A percentile compares a stretch with the other conserved stretches of the same genome.
These are phyloP conservation scores for Neosilurus mollespiculum DNA, from an alignment of 2,797 vertebrate genomes.

Conservation along the genomic window DNA sequence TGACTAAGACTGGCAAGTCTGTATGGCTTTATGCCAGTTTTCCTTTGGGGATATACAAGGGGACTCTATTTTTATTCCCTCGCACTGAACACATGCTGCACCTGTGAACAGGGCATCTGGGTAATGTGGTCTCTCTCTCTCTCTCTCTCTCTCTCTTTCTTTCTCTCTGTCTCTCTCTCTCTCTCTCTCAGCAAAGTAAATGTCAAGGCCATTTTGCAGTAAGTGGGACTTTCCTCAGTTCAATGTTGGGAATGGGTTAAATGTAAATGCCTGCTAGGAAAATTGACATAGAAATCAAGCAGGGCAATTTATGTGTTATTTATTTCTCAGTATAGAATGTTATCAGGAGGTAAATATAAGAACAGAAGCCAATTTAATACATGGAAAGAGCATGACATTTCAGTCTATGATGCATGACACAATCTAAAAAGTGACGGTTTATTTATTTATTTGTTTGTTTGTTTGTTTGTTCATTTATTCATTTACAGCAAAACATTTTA, in stretches of 20 bases:
- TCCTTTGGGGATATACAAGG: background rate
- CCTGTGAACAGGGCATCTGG: conserved; percentile 33
- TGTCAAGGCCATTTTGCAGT: background rate
- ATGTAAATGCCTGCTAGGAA: background rate
- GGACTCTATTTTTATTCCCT: conserved; percentile 37
- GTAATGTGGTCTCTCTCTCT: conserved; percentile 31
- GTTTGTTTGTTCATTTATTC: too few species aligned
- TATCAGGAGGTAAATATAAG: background rate
- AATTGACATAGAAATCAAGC: background rate
- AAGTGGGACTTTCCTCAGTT: background rate
- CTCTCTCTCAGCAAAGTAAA: conserved; percentile 28
- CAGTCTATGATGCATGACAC: background rate
- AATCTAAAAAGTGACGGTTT: too few species aligned
- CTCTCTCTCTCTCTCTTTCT: background rate
- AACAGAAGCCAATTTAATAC: background rate
- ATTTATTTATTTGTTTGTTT: too few species aligned
- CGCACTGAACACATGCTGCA: conserved; percentile 29
- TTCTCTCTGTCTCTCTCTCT: conserved; percentile 22
- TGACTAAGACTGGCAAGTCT: background rate
- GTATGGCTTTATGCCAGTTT: background rate
- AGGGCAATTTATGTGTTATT: background rate
- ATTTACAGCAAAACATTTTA: too few species aligned
- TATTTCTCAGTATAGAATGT: background rate
- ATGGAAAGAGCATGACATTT: background rate
- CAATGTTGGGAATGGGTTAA: background rate